phyloP scores from a whole-genome alignment of 2,797 vertebrate species.

The Allobates femoralis region DNA sequence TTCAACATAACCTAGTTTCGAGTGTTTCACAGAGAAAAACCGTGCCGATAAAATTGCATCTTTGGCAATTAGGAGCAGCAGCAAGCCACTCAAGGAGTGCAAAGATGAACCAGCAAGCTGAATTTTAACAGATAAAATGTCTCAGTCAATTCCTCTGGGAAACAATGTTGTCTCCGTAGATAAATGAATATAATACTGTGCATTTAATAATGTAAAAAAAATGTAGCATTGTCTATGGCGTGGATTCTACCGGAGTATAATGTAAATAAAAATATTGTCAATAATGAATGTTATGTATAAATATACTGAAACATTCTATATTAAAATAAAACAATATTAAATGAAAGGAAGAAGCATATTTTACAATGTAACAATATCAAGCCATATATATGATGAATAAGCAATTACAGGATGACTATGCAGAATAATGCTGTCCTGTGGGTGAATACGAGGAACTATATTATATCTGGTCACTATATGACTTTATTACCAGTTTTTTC shows the following conservation, averaged over 20 bases:
- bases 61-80: conserved; percentile 28
- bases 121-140: conserved; percentile 48
- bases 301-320: neutral
- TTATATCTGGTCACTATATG: too few relatives aligned
- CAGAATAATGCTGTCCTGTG: too few relatives aligned
- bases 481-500: too few relatives aligned
- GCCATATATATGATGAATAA: too few relatives aligned
- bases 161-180: conserved; percentile 15
- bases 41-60: conserved; percentile 43
- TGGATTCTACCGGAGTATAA: neutral
- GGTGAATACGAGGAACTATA: too few relatives aligned
- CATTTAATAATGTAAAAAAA: conserved; percentile 5
- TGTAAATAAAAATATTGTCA: neutral
- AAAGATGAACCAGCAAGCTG: conserved; percentile 23
- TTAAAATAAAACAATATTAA: neutral
- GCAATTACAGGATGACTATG: too few relatives aligned
- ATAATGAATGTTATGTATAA: neutral
- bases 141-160: conserved; percentile 12
- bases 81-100: neutral
- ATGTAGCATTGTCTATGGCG: neutral
- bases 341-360: neutral
- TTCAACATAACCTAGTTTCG: conserved; percentile 24
- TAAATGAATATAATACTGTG: conserved; percentile 17
- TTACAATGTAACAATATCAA: too few relatives aligned
- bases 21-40: conserved; percentile 2